Base-by-base conservation (phyloP, 2,888 invertebrate species). In the Hydrotaea diabolus region DNA sequence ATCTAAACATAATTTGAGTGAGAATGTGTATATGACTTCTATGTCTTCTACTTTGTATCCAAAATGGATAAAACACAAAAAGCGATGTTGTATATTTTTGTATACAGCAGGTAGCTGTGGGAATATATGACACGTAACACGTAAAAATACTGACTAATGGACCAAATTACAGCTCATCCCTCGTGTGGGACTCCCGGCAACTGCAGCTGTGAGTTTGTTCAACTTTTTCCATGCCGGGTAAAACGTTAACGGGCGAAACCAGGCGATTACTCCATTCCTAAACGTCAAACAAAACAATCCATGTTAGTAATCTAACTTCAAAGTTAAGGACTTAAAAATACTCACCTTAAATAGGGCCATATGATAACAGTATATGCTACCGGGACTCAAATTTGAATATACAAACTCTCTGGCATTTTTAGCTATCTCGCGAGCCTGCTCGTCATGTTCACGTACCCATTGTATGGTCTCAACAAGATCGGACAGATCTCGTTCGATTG, bases 321-420 rank as follows among this genome's bases (percentile, higher is more conserved):
- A 39, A 74, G n/a, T n/a, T n/a, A n/a, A n/a, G n/a, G n/a, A n/a
- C n/a, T n/a, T n/a, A n/a, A n/a, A n/a, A 23, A 11, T 4, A 19
- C 72, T 91, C 90, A 95, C 95, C 90, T 94, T 92, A 85, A 96
- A 94, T 62, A 96, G 92, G 75, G 94, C 93, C 73, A 95, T 95
- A 92, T 98, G 96, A 91, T 98, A 98, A 91, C 98, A 98, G 91
- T 96, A 95, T 64, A 98, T 94, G 91, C 98, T 94, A 86, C 95
- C 94, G 0, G 98, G 98, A 90, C 97, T 92, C 80, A 98, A 93
- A 92, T 97, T 94, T 69, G 96, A 94, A 87, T 95, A 94, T 0
- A 96, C 96, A 93, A 96, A 98, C 86, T 94, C 92, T 86, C 94
- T 94, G 17, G 95, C 96, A 87, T 94, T 94, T 86, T 92, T 91